These are phyloP conservation scores for Axis porcinus DNA, from an alignment of 2,113 vertebrate genomes.

Conservation along the genomic window DNA sequence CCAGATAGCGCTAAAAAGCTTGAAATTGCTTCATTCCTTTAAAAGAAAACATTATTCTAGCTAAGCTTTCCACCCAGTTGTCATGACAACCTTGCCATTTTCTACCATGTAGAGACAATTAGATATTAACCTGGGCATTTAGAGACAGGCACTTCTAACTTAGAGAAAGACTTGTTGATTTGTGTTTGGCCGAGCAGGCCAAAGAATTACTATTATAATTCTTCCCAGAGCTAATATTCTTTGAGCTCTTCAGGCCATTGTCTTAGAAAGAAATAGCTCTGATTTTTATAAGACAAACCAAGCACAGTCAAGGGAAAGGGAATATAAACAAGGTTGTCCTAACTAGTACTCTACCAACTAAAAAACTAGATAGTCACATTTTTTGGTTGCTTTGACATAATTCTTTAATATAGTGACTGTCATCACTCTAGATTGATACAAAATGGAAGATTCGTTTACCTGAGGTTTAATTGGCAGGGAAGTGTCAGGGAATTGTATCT, in stretches of 20 bases:
- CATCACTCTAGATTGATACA: not conserved
- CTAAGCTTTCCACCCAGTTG: constrained; percentile 71
- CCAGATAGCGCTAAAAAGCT: constrained; percentile 68
- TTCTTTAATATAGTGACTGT: not conserved
- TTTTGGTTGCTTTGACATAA: not conserved
- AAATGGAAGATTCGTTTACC: not conserved
- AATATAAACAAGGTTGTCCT: not conserved
- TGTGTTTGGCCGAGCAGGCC: constrained; percentile 38
- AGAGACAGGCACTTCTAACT: constrained; percentile 54
- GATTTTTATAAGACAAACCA: constrained; percentile 27
- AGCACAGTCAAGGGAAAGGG: not conserved
- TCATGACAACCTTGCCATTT: constrained; percentile 71
- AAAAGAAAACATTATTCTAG: constrained; percentile 72
- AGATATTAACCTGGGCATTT: constrained; percentile 74
- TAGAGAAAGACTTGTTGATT: constrained; percentile 72
- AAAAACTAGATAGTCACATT: not conserved
- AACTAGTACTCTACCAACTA: not conserved
- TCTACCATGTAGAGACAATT: constrained; percentile 68
- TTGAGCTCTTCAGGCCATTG: not conserved
- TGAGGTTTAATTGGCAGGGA: not conserved
- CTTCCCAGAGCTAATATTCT: not conserved
- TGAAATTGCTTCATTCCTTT: constrained; percentile 73
- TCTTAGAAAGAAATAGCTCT: constrained; percentile 4
- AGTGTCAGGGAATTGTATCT: not conserved
- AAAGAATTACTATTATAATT: constrained; percentile 55